phyloP scores from a whole-genome alignment of 2,113 vertebrate species.

The Thamnaconus septentrionalis region DNA sequence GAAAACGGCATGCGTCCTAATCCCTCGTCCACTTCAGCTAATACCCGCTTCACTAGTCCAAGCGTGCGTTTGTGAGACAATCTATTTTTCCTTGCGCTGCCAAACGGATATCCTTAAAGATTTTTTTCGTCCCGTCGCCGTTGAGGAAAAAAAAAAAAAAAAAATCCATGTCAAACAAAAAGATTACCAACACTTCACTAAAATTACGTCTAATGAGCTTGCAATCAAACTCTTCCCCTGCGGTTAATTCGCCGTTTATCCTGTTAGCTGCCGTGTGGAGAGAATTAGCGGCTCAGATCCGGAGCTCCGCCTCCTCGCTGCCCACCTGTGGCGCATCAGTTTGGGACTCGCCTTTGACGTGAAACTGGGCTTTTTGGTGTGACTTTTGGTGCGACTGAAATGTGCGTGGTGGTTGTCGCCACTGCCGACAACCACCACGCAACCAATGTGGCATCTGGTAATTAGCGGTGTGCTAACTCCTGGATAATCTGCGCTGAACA shows the following conservation, averaged over 20 bases:
- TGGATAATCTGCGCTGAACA: conserved; percentile 26
- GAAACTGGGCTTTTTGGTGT: too few species aligned
- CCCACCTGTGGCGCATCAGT: not conserved
- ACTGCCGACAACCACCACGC: conserved; percentile 2
- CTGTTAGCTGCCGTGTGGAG: conserved; percentile 27
- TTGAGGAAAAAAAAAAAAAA: too few species aligned
- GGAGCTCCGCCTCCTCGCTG: not conserved
- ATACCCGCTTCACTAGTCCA: too few species aligned
- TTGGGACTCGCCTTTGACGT: not conserved
- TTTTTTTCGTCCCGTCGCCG: too few species aligned
- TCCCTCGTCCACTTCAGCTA: too few species aligned
- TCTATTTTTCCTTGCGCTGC: too few species aligned
- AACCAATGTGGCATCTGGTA: conserved; percentile 29
- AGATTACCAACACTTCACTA: conserved; percentile 14
- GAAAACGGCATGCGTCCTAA: too few species aligned
- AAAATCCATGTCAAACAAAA: conserved; percentile 25
- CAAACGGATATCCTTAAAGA: too few species aligned
- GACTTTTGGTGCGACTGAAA: too few species aligned
- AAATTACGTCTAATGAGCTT: conserved; percentile 29
- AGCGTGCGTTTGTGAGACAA: too few species aligned
- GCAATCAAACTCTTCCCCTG: conserved; percentile 34
- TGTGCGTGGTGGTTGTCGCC: too few species aligned
- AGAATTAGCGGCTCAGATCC: not conserved
- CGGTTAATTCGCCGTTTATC: conserved; percentile 24
- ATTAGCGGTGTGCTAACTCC: conserved; percentile 27